A percentile compares a stretch with the other conserved stretches of the same genome.
Conservation (phyloP, 2,797 vertebrate genomes). For the Buphagus erythrorhynchus region DNA sequence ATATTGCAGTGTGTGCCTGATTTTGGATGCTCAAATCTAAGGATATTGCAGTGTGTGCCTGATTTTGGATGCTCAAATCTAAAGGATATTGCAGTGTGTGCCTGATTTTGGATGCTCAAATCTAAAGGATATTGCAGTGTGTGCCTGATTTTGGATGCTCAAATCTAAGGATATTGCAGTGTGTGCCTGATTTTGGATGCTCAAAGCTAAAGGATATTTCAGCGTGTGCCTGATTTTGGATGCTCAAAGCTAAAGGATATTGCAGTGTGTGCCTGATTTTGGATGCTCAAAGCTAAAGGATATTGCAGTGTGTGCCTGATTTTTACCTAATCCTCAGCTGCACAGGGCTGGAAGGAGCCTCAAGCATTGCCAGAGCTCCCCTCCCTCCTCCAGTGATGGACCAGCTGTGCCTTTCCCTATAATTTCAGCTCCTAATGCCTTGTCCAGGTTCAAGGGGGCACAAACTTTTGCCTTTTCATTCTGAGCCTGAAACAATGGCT, state of each 20-base stretch:
- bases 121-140: rapidly evolving
- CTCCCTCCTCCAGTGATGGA: not conserved
- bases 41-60: rapidly evolving
- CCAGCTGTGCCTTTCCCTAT: not conserved
- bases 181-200: not conserved
- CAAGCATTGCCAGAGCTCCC: not conserved
- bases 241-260: not conserved
- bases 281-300: too few species aligned
- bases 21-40: too few species aligned
- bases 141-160: not conserved
- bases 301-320: rapidly evolving
- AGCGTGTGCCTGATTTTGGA: not conserved
- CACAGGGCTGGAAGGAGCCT: not conserved
- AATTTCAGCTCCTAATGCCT: not conserved
- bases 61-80: too few species aligned
- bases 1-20: rapidly evolving
- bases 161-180: not conserved
- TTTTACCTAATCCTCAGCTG: not conserved
- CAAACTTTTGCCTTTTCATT: slow-evolving; percentile 27
- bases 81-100: rapidly evolving
- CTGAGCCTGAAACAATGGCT: not conserved
- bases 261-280: not conserved
- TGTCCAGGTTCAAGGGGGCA: not conserved
- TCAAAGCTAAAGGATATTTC: not conserved
- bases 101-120: too few species aligned